Evolutionary conservation across 1,140 invertebrate species (phyloP).

Genomic region (Agraylea sexmaculata): DNA sequence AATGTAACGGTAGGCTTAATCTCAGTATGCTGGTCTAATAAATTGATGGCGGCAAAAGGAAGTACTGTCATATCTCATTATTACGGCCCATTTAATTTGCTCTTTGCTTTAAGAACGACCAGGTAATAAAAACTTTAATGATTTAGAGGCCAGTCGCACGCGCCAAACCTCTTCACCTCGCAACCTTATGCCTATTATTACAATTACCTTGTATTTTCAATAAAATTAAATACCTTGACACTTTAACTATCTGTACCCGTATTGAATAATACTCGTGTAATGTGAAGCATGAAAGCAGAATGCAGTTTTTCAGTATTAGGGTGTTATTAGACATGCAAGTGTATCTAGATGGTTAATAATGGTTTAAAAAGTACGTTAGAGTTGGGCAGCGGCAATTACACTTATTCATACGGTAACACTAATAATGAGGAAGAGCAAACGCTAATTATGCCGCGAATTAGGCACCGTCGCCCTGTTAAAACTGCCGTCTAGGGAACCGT

Average conservation of each 20-base stretch:
- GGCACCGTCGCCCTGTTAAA: constrained; percentile 16
- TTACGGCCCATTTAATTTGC: constrained; percentile 22
- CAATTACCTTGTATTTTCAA: too few relatives aligned
- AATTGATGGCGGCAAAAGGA: constrained; percentile 18
- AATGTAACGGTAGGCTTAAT: constrained; percentile 21
- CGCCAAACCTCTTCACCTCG: too few relatives aligned
- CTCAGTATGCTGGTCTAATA: constrained; percentile 20
- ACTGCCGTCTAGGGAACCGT: constrained; percentile 21
- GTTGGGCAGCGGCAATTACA: constrained; percentile 19
- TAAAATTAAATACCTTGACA: too few relatives aligned
- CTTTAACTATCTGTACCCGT: too few relatives aligned
- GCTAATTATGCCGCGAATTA: constrained; percentile 23
- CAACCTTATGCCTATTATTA: too few relatives aligned
- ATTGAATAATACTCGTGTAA: too few relatives aligned
- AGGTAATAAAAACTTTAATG: constrained; percentile 21
- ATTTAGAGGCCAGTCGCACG: constrained; percentile 14
- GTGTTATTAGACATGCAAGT: too few relatives aligned
- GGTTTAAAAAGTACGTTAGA: too few relatives aligned
- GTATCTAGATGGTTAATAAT: too few relatives aligned
- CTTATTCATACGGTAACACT: constrained; percentile 22
- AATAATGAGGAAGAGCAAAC: constrained; percentile 23
- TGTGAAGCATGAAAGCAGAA: too few relatives aligned
- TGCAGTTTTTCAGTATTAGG: too few relatives aligned
- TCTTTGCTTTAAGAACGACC: constrained; percentile 20
- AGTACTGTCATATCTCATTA: constrained; percentile 22